A percentile compares a stretch with the other conserved stretches of the same genome.
phyloP scores from a whole-genome alignment of 2,797 vertebrate species.

The Picus viridis region DNA sequence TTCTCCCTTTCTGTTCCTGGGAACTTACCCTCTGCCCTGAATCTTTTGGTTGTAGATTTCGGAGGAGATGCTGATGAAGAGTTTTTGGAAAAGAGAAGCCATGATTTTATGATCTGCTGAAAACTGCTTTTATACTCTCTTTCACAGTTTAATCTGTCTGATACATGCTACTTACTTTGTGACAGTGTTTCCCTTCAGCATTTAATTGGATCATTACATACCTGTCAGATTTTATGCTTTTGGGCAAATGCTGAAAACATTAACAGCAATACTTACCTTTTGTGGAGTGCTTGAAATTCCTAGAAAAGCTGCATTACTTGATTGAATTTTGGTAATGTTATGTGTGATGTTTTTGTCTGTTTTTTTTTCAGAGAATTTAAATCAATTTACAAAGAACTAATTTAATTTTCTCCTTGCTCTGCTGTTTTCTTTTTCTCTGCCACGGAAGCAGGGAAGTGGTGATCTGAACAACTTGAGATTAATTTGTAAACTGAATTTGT shows the following conservation, averaged over 20 bases:
- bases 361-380: neutral
- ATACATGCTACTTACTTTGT: neutral
- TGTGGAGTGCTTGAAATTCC: neutral
- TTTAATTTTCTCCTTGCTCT: neutral
- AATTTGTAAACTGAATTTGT: neutral
- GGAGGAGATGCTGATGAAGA: neutral
- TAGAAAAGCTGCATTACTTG: neutral
- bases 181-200: neutral
- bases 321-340: neutral
- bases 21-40: neutral
- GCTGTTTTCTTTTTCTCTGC: neutral
- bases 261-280: slow-evolving; percentile 33
- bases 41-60: neutral
- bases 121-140: neutral
- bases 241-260: neutral
- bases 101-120: neutral
- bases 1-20: neutral
- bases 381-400: neutral
- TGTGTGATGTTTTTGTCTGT: neutral
- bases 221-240: neutral
- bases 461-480: neutral
- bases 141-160: neutral
- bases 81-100: neutral
- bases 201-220: neutral
- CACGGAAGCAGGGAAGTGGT: neutral